phyloP scores from a whole-genome alignment of 23 tunicate species.

The Phallusia fumigata region DNA sequence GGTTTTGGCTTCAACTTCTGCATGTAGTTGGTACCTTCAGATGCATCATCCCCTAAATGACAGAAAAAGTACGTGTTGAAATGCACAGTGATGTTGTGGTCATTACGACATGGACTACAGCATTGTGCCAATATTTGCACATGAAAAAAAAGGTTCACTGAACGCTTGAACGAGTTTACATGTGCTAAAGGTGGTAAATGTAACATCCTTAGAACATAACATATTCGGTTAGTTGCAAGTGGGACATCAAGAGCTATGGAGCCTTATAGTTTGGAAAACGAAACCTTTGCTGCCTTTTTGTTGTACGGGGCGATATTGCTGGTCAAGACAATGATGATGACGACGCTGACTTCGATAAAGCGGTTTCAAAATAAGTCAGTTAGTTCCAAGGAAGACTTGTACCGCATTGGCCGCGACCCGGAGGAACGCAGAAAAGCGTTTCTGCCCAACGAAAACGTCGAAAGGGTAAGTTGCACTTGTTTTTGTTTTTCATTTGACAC shows the following conservation, averaged over 20 bases:
- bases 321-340: constrained; percentile 42
- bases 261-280: constrained; percentile 45
- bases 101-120: no score
- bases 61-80: no score
- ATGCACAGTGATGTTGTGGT: no score
- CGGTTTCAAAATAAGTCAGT: constrained; percentile 27
- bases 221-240: background rate
- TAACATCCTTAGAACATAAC: no score
- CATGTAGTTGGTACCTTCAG: no score
- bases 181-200: no score
- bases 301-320: constrained; percentile 51
- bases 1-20: no score
- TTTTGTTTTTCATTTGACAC: no score
- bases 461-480: constrained; percentile 56
- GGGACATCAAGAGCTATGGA: background rate
- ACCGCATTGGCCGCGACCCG: constrained; percentile 2
- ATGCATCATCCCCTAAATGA: no score
- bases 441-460: constrained; percentile 40
- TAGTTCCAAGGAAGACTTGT: constrained; percentile 29
- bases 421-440: constrained; percentile 32
- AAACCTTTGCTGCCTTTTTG: constrained; percentile 33
- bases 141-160: no score
- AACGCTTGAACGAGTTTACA: no score
- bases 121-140: no score
- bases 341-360: constrained; percentile 25